These are phyloP conservation scores for Papilio xuthus DNA, from an alignment of 1,140 invertebrate species.

Conservation along the genomic window DNA sequence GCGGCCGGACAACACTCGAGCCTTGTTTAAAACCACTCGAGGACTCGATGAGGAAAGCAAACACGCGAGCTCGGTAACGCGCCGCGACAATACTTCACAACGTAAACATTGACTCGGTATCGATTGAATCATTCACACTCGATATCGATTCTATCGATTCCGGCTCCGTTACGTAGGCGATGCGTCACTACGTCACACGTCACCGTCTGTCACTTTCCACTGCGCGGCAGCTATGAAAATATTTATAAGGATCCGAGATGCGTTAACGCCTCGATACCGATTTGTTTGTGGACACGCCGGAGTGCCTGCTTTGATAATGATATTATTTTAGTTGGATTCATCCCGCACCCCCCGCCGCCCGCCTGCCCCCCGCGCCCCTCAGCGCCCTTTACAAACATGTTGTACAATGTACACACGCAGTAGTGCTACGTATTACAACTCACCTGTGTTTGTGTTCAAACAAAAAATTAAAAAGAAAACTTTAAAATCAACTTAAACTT, in stretches of 20 bases:
- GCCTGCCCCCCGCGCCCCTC: not conserved
- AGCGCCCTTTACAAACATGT: constrained; percentile 2
- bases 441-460: constrained; percentile 1
- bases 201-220: not conserved
- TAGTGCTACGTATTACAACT: not conserved
- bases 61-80: constrained; percentile 67
- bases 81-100: constrained; percentile 65
- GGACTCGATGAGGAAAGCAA: constrained; percentile 65
- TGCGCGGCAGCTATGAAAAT: constrained; percentile 22
- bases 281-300: constrained; percentile 16
- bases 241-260: constrained; percentile 15
- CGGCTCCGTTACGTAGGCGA: constrained; percentile 10
- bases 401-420: not conserved
- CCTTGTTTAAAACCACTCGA: constrained; percentile 76
- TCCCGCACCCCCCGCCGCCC: not conserved
- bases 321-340: constrained; percentile 22
- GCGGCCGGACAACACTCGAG: constrained; percentile 58
- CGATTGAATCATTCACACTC: constrained; percentile 37
- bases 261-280: constrained; percentile 13
- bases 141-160: constrained; percentile 40
- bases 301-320: constrained; percentile 24
- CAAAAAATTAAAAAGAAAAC: not conserved
- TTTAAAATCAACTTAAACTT: not conserved
- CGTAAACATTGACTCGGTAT: constrained; percentile 53
- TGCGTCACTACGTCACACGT: constrained; percentile 22